phyloP scores from a whole-genome alignment of 2,797 vertebrate genomes.

The Notolepis coatsorum region DNA sequence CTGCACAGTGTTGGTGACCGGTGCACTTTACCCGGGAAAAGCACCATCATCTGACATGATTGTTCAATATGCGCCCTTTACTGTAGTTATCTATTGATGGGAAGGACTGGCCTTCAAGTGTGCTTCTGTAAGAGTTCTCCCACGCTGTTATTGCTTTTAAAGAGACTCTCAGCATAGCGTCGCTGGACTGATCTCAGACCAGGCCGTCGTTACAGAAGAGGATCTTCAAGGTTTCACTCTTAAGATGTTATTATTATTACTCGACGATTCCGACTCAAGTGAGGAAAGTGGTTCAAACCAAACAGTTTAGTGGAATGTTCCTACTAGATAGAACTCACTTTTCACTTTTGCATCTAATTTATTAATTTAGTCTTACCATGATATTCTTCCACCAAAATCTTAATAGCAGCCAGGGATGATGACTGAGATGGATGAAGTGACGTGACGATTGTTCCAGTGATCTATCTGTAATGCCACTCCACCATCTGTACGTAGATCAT shows the following conservation, averaged over 20 bases:
- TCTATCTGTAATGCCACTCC: background rate
- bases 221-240: too few species aligned
- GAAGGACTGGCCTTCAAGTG: too few species aligned
- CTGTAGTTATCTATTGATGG: constrained; percentile 9
- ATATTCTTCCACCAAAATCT: background rate
- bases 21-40: background rate
- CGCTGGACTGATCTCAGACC: background rate
- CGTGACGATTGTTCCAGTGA: background rate
- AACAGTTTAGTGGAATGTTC: background rate
- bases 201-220: background rate
- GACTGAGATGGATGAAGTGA: background rate
- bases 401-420: background rate
- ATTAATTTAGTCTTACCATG: background rate
- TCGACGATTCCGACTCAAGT: background rate
- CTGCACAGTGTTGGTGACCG: background rate
- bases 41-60: background rate
- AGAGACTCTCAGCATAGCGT: background rate
- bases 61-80: background rate
- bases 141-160: background rate
- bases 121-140: too few species aligned
- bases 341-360: background rate
- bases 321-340: background rate
- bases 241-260: too few species aligned
- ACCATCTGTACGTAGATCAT: background rate
- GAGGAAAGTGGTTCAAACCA: background rate